These are phyloP conservation scores for Hyposmocoma kahamanoa DNA, from an alignment of 1,140 invertebrate species.

Conservation along the genomic window DNA sequence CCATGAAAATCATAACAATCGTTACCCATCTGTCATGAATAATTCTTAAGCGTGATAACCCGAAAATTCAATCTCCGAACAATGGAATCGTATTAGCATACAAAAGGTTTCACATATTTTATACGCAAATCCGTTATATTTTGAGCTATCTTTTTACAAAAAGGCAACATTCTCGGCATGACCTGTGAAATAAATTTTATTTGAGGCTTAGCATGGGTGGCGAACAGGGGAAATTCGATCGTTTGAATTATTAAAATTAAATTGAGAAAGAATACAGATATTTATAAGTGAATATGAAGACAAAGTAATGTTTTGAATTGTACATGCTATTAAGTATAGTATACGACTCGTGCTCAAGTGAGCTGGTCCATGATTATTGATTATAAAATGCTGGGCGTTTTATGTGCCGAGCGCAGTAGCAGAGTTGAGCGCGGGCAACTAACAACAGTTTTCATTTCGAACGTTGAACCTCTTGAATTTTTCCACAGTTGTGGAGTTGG, in stretches of 20 bases:
- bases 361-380: no score
- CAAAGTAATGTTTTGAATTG: no score
- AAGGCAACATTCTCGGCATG: slow-evolving; percentile 45
- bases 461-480: no score
- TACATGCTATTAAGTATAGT: no score
- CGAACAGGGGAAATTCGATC: slow-evolving; percentile 14
- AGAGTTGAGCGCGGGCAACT: no score
- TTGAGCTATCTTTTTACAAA: slow-evolving; percentile 63
- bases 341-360: no score
- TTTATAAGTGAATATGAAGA: no score
- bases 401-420: no score
- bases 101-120: slow-evolving; percentile 70
- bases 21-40: slow-evolving; percentile 54
- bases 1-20: slow-evolving; percentile 31
- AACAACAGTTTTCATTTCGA: no score
- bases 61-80: slow-evolving; percentile 70
- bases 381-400: no score
- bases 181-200: slow-evolving; percentile 57
- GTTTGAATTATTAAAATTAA: slow-evolving; percentile 26
- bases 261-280: slow-evolving; percentile 10
- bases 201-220: slow-evolving; percentile 26
- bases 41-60: slow-evolving; percentile 60
- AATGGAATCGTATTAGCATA: slow-evolving; percentile 71
- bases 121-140: slow-evolving; percentile 68
- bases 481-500: no score